Evolutionary conservation across 2,797 vertebrate species (phyloP).

Genomic region (Anolis apletophallus): DNA sequence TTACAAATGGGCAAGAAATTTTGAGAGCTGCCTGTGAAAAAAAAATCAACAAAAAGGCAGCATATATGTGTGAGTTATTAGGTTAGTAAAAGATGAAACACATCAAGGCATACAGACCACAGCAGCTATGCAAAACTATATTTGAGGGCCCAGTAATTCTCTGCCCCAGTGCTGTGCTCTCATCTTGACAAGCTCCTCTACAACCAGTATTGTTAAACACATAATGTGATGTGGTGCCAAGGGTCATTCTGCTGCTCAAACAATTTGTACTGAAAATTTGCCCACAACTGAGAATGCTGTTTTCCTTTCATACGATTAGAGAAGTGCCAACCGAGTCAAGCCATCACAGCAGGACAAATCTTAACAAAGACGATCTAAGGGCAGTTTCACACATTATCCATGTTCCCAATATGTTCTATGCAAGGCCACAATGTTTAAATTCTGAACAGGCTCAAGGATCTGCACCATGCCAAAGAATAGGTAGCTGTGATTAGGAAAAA

Average conservation of each 20-base stretch:
- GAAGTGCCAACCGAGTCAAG: background rate
- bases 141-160: background rate
- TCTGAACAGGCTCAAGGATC: background rate
- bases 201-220: background rate
- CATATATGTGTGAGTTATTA: background rate
- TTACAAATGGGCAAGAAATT: background rate
- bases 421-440: background rate
- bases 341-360: background rate
- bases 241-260: conserved; percentile 2
- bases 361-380: background rate
- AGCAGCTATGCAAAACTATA: background rate
- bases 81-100: background rate
- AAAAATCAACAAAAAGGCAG: background rate
- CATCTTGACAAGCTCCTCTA: background rate
- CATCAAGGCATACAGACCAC: background rate
- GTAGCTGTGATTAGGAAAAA: background rate
- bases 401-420: background rate
- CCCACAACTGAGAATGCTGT: background rate
- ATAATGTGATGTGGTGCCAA: background rate
- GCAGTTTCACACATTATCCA: background rate
- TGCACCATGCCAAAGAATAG: background rate
- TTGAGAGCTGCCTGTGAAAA: background rate
- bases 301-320: background rate
- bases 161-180: background rate
- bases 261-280: background rate